A percentile compares a stretch with the other conserved stretches of the same genome.
Evolutionary conservation across 2,113 vertebrate species (phyloP).

Genomic region (Blennius ocellaris): DNA sequence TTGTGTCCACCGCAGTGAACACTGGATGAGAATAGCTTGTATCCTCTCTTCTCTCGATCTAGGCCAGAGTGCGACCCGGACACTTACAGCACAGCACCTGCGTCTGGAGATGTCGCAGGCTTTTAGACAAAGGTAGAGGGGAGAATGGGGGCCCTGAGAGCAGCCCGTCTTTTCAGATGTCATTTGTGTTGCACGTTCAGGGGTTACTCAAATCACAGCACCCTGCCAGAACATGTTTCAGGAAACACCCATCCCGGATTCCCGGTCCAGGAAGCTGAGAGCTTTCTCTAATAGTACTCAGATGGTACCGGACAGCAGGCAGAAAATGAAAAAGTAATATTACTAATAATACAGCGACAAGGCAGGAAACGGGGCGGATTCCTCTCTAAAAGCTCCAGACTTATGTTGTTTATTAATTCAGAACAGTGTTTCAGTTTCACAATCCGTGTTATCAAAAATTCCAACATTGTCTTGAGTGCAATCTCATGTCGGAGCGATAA

Average conservation of each 20-base stretch:
- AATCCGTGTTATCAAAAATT: conserved; percentile 86
- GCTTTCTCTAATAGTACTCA: conserved; percentile 74
- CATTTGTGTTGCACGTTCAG: conserved; percentile 60
- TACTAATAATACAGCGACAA: conserved; percentile 73
- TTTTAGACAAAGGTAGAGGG: conserved; percentile 58
- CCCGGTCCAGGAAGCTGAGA: conserved; percentile 63
- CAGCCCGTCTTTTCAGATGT: conserved; percentile 62
- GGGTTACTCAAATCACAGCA: conserved; percentile 71
- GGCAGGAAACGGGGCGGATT: conserved; percentile 60
- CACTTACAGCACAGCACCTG: conserved; percentile 32
- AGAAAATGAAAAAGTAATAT: conserved; percentile 78
- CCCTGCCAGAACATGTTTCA: conserved; percentile 59
- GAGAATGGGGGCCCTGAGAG: conserved; percentile 39
- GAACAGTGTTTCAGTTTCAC: conserved; percentile 83
- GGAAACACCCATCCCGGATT: conserved; percentile 60
- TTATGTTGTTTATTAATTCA: conserved; percentile 86
- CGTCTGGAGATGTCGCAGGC: conserved; percentile 40
- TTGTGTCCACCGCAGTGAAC: conserved; percentile 20
- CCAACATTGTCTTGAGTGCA: conserved; percentile 85
- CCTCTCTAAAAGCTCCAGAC: conserved; percentile 79
- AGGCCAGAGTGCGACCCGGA: conserved; percentile 42
- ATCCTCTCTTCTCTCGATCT: conserved; percentile 23
- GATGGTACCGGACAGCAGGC: conserved; percentile 56
- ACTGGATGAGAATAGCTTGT: conserved; percentile 12
- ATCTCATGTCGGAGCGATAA: conserved; percentile 82